A percentile compares a stretch with the other conserved stretches of the same genome.
Evolutionary conservation across 2,888 invertebrate species (phyloP).

Genomic region (Cosmia trapezina): DNA sequence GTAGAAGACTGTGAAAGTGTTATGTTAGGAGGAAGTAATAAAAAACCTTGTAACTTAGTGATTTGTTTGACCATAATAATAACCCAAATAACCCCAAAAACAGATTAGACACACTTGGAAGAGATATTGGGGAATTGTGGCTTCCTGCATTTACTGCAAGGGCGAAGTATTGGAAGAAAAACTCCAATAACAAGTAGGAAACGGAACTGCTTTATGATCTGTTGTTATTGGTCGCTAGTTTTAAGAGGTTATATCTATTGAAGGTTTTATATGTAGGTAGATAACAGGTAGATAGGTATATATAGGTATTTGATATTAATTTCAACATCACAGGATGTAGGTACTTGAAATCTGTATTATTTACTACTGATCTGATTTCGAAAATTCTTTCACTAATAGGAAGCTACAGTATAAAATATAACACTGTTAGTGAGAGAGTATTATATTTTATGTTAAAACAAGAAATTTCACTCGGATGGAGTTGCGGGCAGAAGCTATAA

Average conservation of each 20-base stretch:
- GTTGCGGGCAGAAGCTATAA: background rate
- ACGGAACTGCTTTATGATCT: slow-evolving; percentile 43
- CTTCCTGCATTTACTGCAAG: slow-evolving; percentile 47
- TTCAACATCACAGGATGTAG: too few species aligned
- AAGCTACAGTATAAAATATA: background rate
- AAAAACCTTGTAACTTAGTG: slow-evolving; percentile 23
- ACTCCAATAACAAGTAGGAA: slow-evolving; percentile 58
- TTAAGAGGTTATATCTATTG: slow-evolving; percentile 31
- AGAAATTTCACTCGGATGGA: background rate
- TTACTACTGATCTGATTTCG: background rate
- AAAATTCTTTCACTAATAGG: background rate
- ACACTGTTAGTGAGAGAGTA: too few species aligned
- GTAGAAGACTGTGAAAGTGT: slow-evolving; percentile 12
- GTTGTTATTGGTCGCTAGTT: slow-evolving; percentile 50
- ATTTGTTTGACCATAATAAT: slow-evolving; percentile 44
- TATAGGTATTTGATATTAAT: too few species aligned
- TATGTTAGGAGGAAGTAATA: slow-evolving; percentile 14
- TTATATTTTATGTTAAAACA: background rate
- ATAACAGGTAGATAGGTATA: too few species aligned
- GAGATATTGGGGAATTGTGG: slow-evolving; percentile 36
- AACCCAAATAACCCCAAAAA: slow-evolving; percentile 50
- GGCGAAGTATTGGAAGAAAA: slow-evolving; percentile 36
- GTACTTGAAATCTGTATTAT: background rate
- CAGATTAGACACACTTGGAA: slow-evolving; percentile 47
- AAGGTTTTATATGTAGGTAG: slow-evolving; percentile 11